Evolutionary conservation across 2,888 invertebrate genomes (phyloP).

Genomic region (Drosophila fulvimacula): DNA sequence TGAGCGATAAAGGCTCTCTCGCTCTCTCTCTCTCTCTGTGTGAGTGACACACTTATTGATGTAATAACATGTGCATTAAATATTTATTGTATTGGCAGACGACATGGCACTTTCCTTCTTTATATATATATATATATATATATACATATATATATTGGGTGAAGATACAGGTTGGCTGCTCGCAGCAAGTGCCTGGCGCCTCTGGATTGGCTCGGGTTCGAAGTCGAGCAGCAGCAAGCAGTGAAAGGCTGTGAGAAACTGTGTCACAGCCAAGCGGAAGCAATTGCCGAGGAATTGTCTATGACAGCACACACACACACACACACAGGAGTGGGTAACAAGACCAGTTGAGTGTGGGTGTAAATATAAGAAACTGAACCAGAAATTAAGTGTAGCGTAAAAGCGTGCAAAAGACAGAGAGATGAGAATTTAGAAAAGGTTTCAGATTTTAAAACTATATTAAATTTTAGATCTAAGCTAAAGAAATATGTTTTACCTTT

Average conservation of each 20-base stretch:
- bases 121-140: constrained; percentile 9
- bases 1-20: constrained; percentile 61
- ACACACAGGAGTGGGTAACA: constrained; percentile 5
- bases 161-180: not conserved
- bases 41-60: constrained; percentile 77
- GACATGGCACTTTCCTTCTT: constrained; percentile 71
- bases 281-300: constrained; percentile 24
- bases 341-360: constrained; percentile 1
- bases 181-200: constrained; percentile 39
- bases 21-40: constrained; percentile 14
- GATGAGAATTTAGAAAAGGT: not conserved
- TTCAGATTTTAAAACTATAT: not conserved
- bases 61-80: constrained; percentile 79
- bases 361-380: not conserved
- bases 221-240: constrained; percentile 22
- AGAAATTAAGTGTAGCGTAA: not conserved
- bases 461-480: no score
- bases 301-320: not conserved
- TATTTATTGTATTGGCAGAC: constrained; percentile 79
- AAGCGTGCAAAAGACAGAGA: no score
- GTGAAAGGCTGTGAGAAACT: constrained; percentile 40
- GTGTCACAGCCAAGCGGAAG: constrained; percentile 36
- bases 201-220: constrained; percentile 14
- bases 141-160: constrained; percentile 10
- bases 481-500: no score